Base-by-base conservation (phyloP, 2,113 vertebrate genomes). In the Rhea pennata region DNA sequence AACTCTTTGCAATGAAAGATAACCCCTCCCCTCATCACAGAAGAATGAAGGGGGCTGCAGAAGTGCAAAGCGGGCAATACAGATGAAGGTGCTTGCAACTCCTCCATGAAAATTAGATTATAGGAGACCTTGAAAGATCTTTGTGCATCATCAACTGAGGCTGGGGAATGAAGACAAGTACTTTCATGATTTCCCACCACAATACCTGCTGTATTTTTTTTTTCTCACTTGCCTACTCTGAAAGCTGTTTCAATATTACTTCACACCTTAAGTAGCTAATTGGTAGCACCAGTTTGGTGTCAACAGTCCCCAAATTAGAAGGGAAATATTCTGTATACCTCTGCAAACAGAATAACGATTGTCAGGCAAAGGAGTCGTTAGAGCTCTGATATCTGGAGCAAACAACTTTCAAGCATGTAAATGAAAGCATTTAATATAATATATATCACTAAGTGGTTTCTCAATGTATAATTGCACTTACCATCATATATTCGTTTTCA, bases 311-410 rank as follows among this genome's bases (percentile, higher is more conserved):
- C 24, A 22, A 13, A 44, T 0, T 23, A 58, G 56, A 58, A 58
- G 31, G 16, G 27, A 76, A 33, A 15, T 7, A 2, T 71, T 85
- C 26, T 53, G 19, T 24, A 51, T 24, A 51, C 9, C 13, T 51
- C 48, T 40, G 29, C 22, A 46, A 80, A 20, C n/a, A 51, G 4
- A 8, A 5, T 20, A 54, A 33, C 0, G 1, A 21, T 44, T 1
- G 20, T 8, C 36, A 31, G 8, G 15, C 16, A 78, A 53, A 73
- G 26, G n/a, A 51, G 19, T 8, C 61, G 29, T 9, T 50, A 44
- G 26, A 21, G 19, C 21, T n/a, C 22, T 39, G 39, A 3, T 1
- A 1, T 65, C 36, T 62, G 61, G 7, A 15, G 17, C 12, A 89
- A 94, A 46, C 6, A 9, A 6, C 19, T 71, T 75, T 58, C 54